Evolutionary conservation across 2,113 vertebrate species (phyloP).

Genomic region (Toxotes jaculatrix): DNA sequence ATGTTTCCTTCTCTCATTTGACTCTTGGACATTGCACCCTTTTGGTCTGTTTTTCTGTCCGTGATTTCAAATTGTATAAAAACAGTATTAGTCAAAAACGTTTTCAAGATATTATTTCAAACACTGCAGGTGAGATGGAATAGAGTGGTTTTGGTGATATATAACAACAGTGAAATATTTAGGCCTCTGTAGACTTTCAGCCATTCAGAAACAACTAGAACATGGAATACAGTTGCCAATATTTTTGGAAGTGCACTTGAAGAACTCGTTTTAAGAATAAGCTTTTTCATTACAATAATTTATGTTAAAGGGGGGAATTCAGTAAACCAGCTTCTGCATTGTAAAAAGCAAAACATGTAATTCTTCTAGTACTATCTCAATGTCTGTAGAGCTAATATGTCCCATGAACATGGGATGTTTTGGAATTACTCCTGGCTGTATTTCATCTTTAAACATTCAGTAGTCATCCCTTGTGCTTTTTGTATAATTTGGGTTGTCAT

Average conservation of each 20-base stretch:
- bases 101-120: conserved; percentile 12
- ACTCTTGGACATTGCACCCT: neutral
- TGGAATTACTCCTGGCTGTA: conserved; percentile 51
- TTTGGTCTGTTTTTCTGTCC: neutral
- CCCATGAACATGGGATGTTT: conserved; percentile 42
- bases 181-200: conserved; percentile 7
- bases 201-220: conserved; percentile 35
- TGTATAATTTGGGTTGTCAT: conserved; percentile 54
- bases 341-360: conserved; percentile 69
- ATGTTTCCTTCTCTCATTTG: neutral
- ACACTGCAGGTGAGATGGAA: conserved; percentile 12
- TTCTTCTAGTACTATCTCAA: conserved; percentile 56
- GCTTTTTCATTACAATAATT: conserved; percentile 49
- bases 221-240: conserved; percentile 38
- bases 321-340: conserved; percentile 67
- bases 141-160: neutral
- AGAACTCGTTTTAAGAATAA: conserved; percentile 37
- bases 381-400: conserved; percentile 61
- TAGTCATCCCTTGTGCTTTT: conserved; percentile 52
- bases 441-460: conserved; percentile 39
- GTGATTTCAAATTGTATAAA: conserved; percentile 47
- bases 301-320: conserved; percentile 26
- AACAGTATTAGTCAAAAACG: conserved; percentile 37
- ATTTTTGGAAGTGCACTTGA: conserved; percentile 62
- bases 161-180: conserved; percentile 23